phyloP scores from a whole-genome alignment of 2,797 vertebrate species.

The Acanthiza pusilla region DNA sequence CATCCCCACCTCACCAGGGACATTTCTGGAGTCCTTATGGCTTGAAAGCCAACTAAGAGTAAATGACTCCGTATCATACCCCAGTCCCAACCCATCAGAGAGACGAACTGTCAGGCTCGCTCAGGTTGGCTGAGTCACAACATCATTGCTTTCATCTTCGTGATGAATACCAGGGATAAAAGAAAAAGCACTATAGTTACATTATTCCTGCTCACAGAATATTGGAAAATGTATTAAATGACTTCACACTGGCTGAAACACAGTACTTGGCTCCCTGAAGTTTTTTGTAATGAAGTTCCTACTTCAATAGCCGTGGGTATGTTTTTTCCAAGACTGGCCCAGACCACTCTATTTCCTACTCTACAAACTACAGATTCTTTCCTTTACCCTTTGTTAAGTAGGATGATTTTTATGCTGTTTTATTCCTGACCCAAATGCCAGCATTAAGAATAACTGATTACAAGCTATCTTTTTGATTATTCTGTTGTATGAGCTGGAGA shows the following conservation, averaged over 20 bases:
- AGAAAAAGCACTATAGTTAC: constrained; percentile 31
- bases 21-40: constrained; percentile 7
- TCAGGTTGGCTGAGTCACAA: constrained; percentile 59
- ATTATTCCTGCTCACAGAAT: constrained; percentile 40
- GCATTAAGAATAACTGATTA: neutral
- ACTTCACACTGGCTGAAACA: neutral
- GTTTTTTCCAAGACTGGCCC: neutral
- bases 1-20: neutral
- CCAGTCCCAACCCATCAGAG: constrained; percentile 21
- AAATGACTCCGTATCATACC: neutral
- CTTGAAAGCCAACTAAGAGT: constrained; percentile 19
- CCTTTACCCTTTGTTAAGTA: neutral
- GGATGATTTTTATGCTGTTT: neutral
- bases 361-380: neutral
- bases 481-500: neutral
- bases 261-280: neutral
- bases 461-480: neutral
- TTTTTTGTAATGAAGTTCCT: neutral
- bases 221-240: constrained; percentile 37
- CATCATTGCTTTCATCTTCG: constrained; percentile 27
- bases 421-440: neutral
- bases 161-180: constrained; percentile 47
- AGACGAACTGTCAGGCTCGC: neutral
- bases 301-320: neutral
- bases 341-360: neutral